phyloP scores from a whole-genome alignment of 2,797 vertebrate species.

The Manis pentadactyla region DNA sequence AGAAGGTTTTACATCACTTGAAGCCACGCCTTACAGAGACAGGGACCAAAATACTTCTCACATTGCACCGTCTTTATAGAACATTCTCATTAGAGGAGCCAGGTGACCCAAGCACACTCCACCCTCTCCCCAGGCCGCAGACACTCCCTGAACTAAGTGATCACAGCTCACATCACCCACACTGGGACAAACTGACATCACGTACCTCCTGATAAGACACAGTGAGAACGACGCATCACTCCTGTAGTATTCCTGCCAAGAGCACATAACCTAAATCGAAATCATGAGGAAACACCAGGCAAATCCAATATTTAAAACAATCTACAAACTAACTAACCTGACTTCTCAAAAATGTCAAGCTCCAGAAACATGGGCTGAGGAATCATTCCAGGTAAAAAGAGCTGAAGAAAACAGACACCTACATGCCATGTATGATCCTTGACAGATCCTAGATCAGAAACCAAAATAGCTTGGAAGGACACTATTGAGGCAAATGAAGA shows the following conservation, averaged over 20 bases:
- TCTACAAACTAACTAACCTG: not conserved
- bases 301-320: not conserved
- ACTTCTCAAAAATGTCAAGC: not conserved
- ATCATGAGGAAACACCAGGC: not conserved
- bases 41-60: not conserved
- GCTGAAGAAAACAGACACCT: not conserved
- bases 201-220: not conserved
- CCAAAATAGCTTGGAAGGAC: not conserved
- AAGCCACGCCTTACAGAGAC: not conserved
- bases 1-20: not conserved
- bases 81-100: not conserved
- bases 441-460: not conserved
- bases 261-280: not conserved
- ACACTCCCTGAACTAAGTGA: not conserved
- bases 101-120: not conserved
- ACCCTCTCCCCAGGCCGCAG: too few species aligned
- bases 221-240: not conserved
- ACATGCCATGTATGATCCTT: not conserved
- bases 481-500: not conserved
- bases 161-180: not conserved
- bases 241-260: not conserved
- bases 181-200: not conserved
- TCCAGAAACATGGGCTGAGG: not conserved
- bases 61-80: not conserved
- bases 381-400: not conserved